Percentiles rank a stretch among this genome's conserved stretches.
Conservation (phyloP, 2,113 vertebrate species). For the Taxidea taxus region DNA sequence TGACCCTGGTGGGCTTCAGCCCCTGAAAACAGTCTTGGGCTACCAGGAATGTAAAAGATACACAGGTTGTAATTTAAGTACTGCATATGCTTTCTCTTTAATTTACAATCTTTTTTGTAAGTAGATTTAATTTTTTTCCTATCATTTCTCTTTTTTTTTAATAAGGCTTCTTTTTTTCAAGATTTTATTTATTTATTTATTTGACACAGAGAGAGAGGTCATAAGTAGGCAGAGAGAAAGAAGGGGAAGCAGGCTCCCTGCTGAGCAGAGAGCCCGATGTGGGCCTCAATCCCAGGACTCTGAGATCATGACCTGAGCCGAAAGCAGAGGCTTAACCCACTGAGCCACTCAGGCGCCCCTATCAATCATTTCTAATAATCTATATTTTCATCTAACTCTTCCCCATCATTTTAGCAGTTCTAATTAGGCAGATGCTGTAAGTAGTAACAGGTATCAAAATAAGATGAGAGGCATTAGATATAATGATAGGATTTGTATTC, state of each 20-base stretch:
- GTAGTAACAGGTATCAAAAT: neutral
- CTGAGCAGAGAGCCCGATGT: too few species aligned
- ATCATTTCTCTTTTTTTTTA: too few species aligned
- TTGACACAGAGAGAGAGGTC: too few species aligned
- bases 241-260: too few species aligned
- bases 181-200: too few species aligned
- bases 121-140: slow-evolving; percentile 21
- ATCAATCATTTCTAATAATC: neutral
- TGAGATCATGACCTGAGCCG: too few species aligned
- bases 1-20: neutral
- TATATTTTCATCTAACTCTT: slow-evolving; percentile 3
- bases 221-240: too few species aligned
- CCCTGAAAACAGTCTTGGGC: neutral
- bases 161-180: too few species aligned
- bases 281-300: too few species aligned
- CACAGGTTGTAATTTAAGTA: neutral
- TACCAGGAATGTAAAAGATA: neutral
- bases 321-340: too few species aligned
- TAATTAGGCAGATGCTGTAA: neutral
- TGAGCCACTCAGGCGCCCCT: too few species aligned
- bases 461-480: neutral
- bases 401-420: neutral
- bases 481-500: neutral
- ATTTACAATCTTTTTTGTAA: neutral
- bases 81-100: neutral